Conservation (phyloP, 2,888 invertebrate genomes). For the Agrochola lychnidis region DNA sequence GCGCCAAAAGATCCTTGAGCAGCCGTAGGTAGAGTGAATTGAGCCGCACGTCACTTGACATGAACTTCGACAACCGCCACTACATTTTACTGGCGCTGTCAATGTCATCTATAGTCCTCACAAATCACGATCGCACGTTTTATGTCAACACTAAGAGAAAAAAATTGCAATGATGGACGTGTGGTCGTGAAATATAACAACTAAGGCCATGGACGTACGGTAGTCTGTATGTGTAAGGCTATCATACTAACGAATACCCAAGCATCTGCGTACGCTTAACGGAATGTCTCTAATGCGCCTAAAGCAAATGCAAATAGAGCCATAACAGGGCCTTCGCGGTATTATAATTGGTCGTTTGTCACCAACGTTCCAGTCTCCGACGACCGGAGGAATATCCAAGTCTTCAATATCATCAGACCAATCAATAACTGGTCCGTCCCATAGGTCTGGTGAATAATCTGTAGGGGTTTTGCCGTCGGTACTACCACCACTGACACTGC, state of each 20-base stretch:
- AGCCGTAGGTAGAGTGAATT: neutral
- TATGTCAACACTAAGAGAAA: neutral
- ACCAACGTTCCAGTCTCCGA: too few relatives aligned
- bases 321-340: neutral
- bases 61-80: neutral
- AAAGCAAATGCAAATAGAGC: conserved; percentile 18
- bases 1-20: too few relatives aligned
- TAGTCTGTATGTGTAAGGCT: neutral
- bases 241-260: neutral
- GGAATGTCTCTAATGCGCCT: conserved; percentile 8
- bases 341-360: neutral
- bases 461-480: fast-evolving
- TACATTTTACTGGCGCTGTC: neutral
- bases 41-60: neutral
- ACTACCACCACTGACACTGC: neutral
- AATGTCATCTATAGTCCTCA: neutral
- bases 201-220: neutral
- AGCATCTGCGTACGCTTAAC: neutral
- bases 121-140: neutral
- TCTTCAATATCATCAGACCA: neutral
- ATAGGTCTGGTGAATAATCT: neutral
- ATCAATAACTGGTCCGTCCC: neutral
- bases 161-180: neutral
- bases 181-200: neutral
- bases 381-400: too few relatives aligned